A percentile compares a stretch with the other conserved stretches of the same genome.
phyloP scores from a whole-genome alignment of 2,797 vertebrate species.

The Catostomus latipinnis region DNA sequence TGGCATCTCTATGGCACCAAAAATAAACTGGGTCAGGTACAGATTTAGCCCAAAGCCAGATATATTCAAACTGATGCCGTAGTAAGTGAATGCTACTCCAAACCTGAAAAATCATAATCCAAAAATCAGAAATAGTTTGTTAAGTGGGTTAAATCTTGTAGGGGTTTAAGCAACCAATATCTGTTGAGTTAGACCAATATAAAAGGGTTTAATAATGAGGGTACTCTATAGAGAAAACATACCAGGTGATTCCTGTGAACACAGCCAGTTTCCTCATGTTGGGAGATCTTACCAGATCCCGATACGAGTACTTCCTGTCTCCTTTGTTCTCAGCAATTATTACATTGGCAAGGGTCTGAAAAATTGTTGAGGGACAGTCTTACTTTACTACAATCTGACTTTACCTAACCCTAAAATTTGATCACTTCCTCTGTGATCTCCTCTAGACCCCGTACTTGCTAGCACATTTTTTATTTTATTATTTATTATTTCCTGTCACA shows the following conservation, averaged over 20 bases:
- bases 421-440: not conserved
- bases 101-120: conserved; percentile 74
- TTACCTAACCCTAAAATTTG: not conserved
- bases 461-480: not conserved
- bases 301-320: conserved; percentile 70
- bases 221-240: not conserved
- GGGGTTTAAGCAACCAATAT: no score
- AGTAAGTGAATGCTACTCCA: conserved; percentile 83
- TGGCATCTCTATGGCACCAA: conserved; percentile 82
- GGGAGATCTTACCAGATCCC: conserved; percentile 76
- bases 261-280: conserved; percentile 74
- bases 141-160: no score
- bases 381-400: no score
- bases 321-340: conserved; percentile 48
- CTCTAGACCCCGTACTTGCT: not conserved
- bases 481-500: not conserved
- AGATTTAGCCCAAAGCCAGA: conserved; percentile 80
- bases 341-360: conserved; percentile 71
- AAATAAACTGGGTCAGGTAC: conserved; percentile 87
- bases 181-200: not conserved
- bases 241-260: conserved; percentile 65
- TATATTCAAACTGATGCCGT: conserved; percentile 84
- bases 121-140: not conserved
- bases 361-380: not conserved
- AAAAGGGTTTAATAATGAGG: not conserved